Conservation (phyloP, 1,140 invertebrate species). For the Bombus difficillimus region DNA sequence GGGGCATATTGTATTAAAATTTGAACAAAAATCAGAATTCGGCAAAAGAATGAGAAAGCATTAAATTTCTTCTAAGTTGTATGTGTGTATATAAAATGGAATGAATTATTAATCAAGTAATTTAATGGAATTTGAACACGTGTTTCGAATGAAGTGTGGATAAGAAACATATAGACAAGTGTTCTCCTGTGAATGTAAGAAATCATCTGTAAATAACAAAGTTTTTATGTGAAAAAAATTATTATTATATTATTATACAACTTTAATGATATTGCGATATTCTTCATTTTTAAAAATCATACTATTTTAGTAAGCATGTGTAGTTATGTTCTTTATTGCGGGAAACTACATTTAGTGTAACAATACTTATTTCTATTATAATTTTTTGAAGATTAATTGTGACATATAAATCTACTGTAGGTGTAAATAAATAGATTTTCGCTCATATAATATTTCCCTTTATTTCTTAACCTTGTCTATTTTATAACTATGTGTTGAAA, state of each 20-base stretch:
- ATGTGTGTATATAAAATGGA: slow-evolving; percentile 46
- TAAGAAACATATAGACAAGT: slow-evolving; percentile 55
- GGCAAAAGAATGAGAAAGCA: slow-evolving; percentile 27
- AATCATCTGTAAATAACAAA: slow-evolving; percentile 62
- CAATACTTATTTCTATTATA: slow-evolving; percentile 45
- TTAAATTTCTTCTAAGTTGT: slow-evolving; percentile 18
- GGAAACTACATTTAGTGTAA: slow-evolving; percentile 37
- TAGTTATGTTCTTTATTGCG: slow-evolving; percentile 50
- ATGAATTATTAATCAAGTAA: slow-evolving; percentile 42
- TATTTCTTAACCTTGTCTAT: slow-evolving; percentile 42
- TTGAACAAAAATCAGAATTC: slow-evolving; percentile 40
- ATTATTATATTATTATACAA: slow-evolving; percentile 62
- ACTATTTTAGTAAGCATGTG: slow-evolving; percentile 48
- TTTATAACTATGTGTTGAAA: slow-evolving; percentile 36
- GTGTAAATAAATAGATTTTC: slow-evolving; percentile 54
- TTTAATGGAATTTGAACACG: slow-evolving; percentile 61
- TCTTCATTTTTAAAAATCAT: slow-evolving; percentile 36
- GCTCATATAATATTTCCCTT: slow-evolving; percentile 45
- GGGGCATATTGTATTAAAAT: slow-evolving; percentile 66
- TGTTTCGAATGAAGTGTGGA: slow-evolving; percentile 35
- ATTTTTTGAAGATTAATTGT: slow-evolving; percentile 50
- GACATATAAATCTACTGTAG: slow-evolving; percentile 49
- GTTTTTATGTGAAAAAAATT: slow-evolving; percentile 63
- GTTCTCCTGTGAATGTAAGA: slow-evolving; percentile 63
- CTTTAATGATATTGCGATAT: slow-evolving; percentile 44